phyloP scores from a whole-genome alignment of 2,888 invertebrate species.

The Parnassius smintheus region DNA sequence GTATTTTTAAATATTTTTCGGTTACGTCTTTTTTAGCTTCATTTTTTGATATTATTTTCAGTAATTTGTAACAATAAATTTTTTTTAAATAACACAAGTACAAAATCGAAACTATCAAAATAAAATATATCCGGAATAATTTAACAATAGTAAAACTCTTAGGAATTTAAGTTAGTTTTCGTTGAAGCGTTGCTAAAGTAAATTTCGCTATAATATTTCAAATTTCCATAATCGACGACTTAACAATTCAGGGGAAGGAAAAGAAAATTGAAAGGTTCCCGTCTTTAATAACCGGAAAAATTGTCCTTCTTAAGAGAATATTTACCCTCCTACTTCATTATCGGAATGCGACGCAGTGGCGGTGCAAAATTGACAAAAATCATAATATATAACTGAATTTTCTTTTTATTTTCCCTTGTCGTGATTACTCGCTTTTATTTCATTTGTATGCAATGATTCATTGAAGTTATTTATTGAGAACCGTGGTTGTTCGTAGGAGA shows the following conservation, averaged over 20 bases:
- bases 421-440: conserved; percentile 3
- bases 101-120: too few species aligned
- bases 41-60: too few species aligned
- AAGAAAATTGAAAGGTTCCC: conserved; percentile 28
- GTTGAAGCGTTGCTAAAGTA: conserved; percentile 4
- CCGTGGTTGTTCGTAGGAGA: too few species aligned
- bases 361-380: conserved; percentile 21
- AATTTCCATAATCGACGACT: conserved; percentile 27
- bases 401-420: conserved; percentile 16
- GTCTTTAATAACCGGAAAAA: conserved; percentile 27
- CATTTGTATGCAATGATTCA: conserved; percentile 10
- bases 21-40: too few species aligned
- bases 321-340: conserved; percentile 21
- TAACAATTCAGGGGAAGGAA: conserved; percentile 25
- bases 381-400: conserved; percentile 23
- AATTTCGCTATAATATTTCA: conserved; percentile 24
- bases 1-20: too few species aligned
- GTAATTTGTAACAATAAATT: too few species aligned
- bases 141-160: neutral
- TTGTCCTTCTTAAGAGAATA: conserved; percentile 19
- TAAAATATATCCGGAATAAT: too few species aligned
- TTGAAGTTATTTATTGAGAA: neutral
- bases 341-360: conserved; percentile 19
- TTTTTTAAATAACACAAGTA: too few species aligned
- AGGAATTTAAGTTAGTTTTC: conserved; percentile 12